phyloP scores from a whole-genome alignment of 2,888 invertebrate species.

The Drosophila kokeensis region DNA sequence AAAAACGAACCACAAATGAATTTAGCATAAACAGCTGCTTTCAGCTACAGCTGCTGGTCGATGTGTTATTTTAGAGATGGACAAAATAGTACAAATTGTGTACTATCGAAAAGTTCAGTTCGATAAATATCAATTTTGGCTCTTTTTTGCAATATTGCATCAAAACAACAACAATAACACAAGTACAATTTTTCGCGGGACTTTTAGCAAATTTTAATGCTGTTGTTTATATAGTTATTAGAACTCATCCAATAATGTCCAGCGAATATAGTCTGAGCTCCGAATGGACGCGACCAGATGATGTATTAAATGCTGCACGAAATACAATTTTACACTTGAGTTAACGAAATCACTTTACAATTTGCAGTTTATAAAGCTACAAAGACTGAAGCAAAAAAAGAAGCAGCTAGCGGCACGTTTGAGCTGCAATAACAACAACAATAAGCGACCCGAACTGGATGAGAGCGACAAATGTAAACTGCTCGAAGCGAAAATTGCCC shows the following conservation, averaged over 20 bases:
- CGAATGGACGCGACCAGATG: constrained; percentile 84
- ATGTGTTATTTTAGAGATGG: constrained; percentile 12
- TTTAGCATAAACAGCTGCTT: not conserved
- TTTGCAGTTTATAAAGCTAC: constrained; percentile 86
- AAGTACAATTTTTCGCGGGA: constrained; percentile 47
- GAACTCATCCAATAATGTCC: constrained; percentile 62
- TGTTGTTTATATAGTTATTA: constrained; percentile 10
- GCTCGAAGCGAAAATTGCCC: constrained; percentile 84
- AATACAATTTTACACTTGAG: not conserved
- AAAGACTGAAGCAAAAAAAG: constrained; percentile 91
- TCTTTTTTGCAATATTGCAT: constrained; percentile 19
- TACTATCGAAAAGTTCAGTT: not conserved
- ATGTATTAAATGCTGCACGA: constrained; percentile 52
- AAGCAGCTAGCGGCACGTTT: constrained; percentile 91
- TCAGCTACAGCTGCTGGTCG: not conserved
- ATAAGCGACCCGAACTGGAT: constrained; percentile 63
- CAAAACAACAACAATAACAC: constrained; percentile 36
- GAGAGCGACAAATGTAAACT: constrained; percentile 73
- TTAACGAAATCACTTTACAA: not conserved
- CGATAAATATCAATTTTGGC: not conserved
- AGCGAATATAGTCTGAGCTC: constrained; percentile 57
- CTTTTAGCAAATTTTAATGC: constrained; percentile 5
- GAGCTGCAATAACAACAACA: constrained; percentile 72
- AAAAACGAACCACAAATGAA: not conserved
- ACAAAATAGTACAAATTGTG: not conserved